Percentiles rank a stretch among this genome's conserved stretches.
Conservation (phyloP, 1,140 invertebrate species). For the Phymastichus coffea region DNA sequence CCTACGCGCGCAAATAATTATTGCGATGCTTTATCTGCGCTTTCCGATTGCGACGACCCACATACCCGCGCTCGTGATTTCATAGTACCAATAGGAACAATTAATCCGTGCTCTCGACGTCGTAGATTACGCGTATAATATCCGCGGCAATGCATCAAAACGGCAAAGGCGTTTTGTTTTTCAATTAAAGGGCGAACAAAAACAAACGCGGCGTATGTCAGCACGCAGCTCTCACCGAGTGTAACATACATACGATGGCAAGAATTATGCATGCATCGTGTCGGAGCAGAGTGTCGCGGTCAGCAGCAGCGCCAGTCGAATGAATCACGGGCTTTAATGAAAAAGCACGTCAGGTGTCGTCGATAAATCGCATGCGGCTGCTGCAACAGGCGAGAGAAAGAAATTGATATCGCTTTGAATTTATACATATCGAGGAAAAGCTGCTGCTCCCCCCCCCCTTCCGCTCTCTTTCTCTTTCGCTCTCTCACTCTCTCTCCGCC, state of each 20-base stretch:
- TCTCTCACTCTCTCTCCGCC: no score
- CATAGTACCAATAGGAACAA: no score
- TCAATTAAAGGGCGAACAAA: slow-evolving; percentile 12
- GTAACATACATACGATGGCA: not conserved
- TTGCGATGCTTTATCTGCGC: no score
- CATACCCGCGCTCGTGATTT: no score
- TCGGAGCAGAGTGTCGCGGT: no score
- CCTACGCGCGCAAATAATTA: no score
- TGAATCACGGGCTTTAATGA: slow-evolving; percentile 27
- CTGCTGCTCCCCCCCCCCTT: no score
- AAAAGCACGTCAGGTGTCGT: slow-evolving; percentile 30
- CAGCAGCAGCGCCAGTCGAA: not conserved
- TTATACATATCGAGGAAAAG: slow-evolving; percentile 3
- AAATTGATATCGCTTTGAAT: slow-evolving; percentile 34
- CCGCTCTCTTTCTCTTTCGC: no score
- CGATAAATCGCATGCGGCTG: slow-evolving; percentile 29
- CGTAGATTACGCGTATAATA: not conserved
- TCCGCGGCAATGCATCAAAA: slow-evolving; percentile 1
- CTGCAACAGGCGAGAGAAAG: not conserved
- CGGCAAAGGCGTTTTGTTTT: slow-evolving; percentile 11
- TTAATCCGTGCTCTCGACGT: not conserved
- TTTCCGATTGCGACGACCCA: no score
- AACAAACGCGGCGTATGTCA: not conserved
- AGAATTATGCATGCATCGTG: slow-evolving; percentile 24
- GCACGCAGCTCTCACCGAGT: not conserved